A percentile compares a stretch with the other conserved stretches of the same genome.
Conservation (phyloP, 2,797 vertebrate species). For the Centropyge bicolor region DNA sequence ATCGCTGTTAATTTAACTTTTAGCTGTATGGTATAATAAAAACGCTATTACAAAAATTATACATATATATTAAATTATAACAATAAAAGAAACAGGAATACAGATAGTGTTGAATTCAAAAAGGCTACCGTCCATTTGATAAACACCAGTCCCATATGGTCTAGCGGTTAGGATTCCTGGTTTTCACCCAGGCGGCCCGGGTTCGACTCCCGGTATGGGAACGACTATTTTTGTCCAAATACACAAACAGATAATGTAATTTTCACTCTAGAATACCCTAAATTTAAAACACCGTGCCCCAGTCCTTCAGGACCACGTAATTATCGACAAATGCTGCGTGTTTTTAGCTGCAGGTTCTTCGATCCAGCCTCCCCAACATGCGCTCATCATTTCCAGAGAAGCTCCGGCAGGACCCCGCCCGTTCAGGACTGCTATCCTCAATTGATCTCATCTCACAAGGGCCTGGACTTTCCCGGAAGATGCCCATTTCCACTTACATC, state of each 20-base stretch:
- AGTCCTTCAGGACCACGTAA: fast-evolving
- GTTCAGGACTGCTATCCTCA: constrained; percentile 51
- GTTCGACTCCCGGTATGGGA: constrained; percentile 90
- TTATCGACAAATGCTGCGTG: fast-evolving
- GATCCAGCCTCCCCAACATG: not conserved
- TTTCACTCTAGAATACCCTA: fast-evolving
- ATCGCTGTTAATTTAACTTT: not conserved
- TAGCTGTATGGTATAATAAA: not conserved
- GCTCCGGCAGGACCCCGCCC: constrained; percentile 67
- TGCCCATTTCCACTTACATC: constrained; percentile 37
- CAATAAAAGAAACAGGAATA: too few relatives aligned
- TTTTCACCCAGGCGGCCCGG: constrained; percentile 89
- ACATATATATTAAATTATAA: too few relatives aligned
- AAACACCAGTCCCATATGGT: constrained; percentile 81
- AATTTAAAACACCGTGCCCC: fast-evolving
- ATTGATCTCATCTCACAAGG: constrained; percentile 56
- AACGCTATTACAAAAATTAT: too few relatives aligned
- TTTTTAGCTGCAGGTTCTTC: not conserved
- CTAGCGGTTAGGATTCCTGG: constrained; percentile 90
- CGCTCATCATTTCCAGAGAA: constrained; percentile 44
- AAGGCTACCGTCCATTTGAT: too few relatives aligned
- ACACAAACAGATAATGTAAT: fast-evolving
- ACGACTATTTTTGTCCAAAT: fast-evolving
- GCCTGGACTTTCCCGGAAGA: constrained; percentile 74
- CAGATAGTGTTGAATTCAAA: too few relatives aligned